Conservation (phyloP, 64 coral and sea anemone species). For the Dendrophyllia cribrosa region DNA sequence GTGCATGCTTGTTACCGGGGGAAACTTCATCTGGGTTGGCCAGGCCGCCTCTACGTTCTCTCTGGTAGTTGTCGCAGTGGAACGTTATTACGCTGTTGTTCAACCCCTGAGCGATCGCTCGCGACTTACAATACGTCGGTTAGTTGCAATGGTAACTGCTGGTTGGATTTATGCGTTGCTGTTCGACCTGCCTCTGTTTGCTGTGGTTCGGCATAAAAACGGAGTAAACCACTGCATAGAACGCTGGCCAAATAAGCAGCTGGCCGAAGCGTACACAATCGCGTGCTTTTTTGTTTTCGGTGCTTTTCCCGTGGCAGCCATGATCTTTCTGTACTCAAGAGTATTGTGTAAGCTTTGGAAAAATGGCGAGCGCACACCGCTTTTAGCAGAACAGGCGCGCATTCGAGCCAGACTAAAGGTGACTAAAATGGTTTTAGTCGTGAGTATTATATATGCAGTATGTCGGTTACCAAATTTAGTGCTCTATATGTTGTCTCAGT, state of each 20-base stretch:
- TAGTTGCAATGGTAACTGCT: background rate
- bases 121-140: background rate
- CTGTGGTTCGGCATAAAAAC: background rate
- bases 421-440: slow-evolving; percentile 46
- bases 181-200: slow-evolving; percentile 48
- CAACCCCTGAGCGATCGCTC: background rate
- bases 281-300: slow-evolving; percentile 39
- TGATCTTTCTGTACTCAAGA: background rate
- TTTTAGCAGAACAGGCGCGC: background rate
- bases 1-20: slow-evolving; percentile 76
- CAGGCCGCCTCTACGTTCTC: slow-evolving; percentile 22
- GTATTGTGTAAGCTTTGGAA: slow-evolving; percentile 12
- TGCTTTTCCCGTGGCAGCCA: slow-evolving; percentile 30
- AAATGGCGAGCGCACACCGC: background rate
- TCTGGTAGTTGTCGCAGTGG: slow-evolving; percentile 25
- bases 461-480: slow-evolving; percentile 70
- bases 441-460: slow-evolving; percentile 47
- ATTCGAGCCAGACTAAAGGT: slow-evolving; percentile 41
- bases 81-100: slow-evolving; percentile 35
- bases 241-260: slow-evolving; percentile 22
- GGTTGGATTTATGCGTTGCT: slow-evolving; percentile 46
- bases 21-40: slow-evolving; percentile 80
- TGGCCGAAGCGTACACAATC: slow-evolving; percentile 33
- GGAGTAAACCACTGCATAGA: slow-evolving; percentile 46
- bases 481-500: slow-evolving; percentile 44